Conservation (phyloP, 2,113 vertebrate genomes). For the Albula goreensis region DNA sequence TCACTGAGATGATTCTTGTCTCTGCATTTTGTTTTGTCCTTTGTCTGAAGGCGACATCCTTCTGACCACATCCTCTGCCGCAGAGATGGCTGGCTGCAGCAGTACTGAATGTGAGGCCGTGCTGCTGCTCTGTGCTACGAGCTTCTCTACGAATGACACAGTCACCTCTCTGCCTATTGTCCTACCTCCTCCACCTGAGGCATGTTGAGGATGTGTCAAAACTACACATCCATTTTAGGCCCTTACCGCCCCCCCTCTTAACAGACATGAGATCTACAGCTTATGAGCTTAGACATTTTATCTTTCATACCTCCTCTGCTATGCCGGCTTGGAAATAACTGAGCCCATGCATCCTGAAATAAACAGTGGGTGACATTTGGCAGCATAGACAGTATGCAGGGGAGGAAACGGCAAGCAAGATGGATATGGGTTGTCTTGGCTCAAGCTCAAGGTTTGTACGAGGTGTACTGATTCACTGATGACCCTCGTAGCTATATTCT, state of each 20-base stretch:
- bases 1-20: not conserved
- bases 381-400: not conserved
- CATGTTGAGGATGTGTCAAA: not conserved
- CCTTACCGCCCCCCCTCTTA: not conserved
- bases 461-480: not conserved
- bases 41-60: not conserved
- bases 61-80: constrained; percentile 1
- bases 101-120: not conserved
- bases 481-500: constrained; percentile 3
- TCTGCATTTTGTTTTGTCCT: not conserved
- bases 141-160: not conserved
- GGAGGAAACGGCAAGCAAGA: not conserved
- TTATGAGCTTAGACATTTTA: not conserved
- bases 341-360: not conserved
- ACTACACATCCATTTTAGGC: not conserved
- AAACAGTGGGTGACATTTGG: not conserved
- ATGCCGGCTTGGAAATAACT: not conserved
- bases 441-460: not conserved
- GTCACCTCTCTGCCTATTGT: not conserved
- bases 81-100: not conserved
- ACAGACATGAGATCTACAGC: not conserved
- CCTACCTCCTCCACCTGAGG: not conserved
- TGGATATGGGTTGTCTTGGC: not conserved
- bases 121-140: not conserved
- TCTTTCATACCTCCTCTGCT: not conserved